Conservation (phyloP, 2,113 vertebrate genomes). For the Lates calcarifer region DNA sequence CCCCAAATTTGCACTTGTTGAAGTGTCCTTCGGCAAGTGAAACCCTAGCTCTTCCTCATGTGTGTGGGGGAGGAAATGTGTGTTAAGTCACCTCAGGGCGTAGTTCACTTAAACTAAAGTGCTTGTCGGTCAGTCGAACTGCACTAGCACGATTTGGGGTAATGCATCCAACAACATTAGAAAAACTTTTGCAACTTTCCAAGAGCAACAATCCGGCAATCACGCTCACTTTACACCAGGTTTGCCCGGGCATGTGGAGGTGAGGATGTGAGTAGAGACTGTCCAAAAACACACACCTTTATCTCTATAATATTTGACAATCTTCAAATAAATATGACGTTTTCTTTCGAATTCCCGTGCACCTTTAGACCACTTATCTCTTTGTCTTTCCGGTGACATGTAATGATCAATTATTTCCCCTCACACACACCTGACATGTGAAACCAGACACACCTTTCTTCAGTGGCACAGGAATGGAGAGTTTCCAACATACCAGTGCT, state of each 20-base stretch:
- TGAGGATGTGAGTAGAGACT: not conserved
- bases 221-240: not conserved
- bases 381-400: conserved; percentile 13
- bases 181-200: not conserved
- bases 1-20: conserved; percentile 5
- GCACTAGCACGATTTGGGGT: not conserved
- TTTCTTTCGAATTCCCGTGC: not conserved
- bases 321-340: not conserved
- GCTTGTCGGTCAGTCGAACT: not conserved
- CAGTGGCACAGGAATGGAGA: conserved; percentile 37
- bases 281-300: not conserved
- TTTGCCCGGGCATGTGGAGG: not conserved
- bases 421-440: conserved; percentile 47
- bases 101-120: not conserved
- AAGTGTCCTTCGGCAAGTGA: not conserved
- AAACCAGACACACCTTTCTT: conserved; percentile 74
- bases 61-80: not conserved
- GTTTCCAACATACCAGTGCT: conserved; percentile 60
- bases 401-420: conserved; percentile 21
- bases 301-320: not conserved
- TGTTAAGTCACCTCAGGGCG: not conserved
- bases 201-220: not conserved
- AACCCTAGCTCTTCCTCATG: not conserved
- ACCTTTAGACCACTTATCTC: not conserved
- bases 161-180: not conserved